Conservation (phyloP, 2,888 invertebrate genomes). For the Pycnomerus fuliginosus region DNA sequence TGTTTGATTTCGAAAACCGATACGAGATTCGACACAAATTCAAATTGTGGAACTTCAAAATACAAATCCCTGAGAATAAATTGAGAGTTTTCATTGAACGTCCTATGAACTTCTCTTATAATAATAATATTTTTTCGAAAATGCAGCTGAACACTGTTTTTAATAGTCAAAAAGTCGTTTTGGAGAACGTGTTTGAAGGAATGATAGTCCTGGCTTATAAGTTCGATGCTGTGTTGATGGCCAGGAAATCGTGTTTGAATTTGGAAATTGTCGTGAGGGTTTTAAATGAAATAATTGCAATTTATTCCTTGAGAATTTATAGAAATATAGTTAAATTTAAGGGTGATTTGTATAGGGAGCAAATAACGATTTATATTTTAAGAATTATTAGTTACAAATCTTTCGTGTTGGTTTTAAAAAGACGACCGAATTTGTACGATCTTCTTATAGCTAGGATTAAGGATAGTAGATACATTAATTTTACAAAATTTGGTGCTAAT, state of each 20-base stretch:
- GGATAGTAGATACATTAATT: too few species aligned
- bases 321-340: slow-evolving; percentile 15
- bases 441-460: too few species aligned
- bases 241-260: too few species aligned
- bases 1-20: slow-evolving; percentile 17
- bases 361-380: slow-evolving; percentile 21
- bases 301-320: slow-evolving; percentile 19
- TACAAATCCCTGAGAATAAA: slow-evolving; percentile 12
- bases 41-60: slow-evolving; percentile 29
- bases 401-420: slow-evolving; percentile 29
- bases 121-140: slow-evolving; percentile 28
- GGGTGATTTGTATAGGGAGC: slow-evolving; percentile 14
- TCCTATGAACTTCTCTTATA: slow-evolving; percentile 23
- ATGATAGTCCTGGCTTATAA: slow-evolving; percentile 33
- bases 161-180: slow-evolving; percentile 25
- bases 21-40: slow-evolving; percentile 27
- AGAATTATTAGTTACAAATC: slow-evolving; percentile 24
- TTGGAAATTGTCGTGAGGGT: slow-evolving; percentile 12
- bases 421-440: slow-evolving; percentile 1
- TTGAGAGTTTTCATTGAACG: slow-evolving; percentile 15
- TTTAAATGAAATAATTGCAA: slow-evolving; percentile 12
- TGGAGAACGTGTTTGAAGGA: slow-evolving; percentile 30
- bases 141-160: slow-evolving; percentile 28
- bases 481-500: too few species aligned
- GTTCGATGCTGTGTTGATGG: slow-evolving; percentile 28